Base-by-base conservation (phyloP, 2,888 invertebrate genomes). In the Platynereis dumerilii region DNA sequence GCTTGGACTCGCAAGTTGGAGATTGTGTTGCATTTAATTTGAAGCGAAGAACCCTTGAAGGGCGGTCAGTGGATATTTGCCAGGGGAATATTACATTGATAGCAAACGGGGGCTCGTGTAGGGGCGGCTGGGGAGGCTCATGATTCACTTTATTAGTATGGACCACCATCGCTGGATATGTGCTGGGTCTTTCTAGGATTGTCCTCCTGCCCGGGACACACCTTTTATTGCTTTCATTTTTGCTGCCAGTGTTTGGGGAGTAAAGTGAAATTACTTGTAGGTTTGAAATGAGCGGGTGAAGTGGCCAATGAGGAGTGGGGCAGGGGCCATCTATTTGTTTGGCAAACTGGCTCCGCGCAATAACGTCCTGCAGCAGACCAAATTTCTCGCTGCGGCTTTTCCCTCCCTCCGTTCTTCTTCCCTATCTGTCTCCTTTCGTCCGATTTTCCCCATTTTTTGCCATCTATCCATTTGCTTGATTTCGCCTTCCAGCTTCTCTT, bases 211-310 rank as follows among this genome's bases (percentile, higher is more conserved):
- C 22, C 48, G n/a, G 17, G 17, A 48, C 20, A 48, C 48, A 48
- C 48, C 34, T 48, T 48, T 48, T 48, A 48, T 48, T 48, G 48
- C 20, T 48, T 48, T 48, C 48, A 48, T 48, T 48, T 48, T 48
- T 48, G 48, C 48, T 20, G 22, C 48, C 20, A 22, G 48, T 48
- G 48, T 48, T 48, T 48, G 48, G 20, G 20, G 48, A 48, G 48
- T 20, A 48, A 48, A 48, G 48, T 48, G 48, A 48, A 48, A 48
- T 48, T 48, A 48, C 48, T 48, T 48, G 48, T 48, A 5, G 48
- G 48, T 48, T 48, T n/a, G 48, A 48, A 48, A 48, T 48, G n/a
- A 48, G 22, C 10, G 48, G 17, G n/a, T 48, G 48, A n/a, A 48
- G 48, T 10, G n/a, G 34, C 7, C 7, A 34, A 34, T 5, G 34